Percentiles rank a stretch among this genome's conserved stretches.
Conservation (phyloP, 2,888 invertebrate species). For the Drosophila demipolita region DNA sequence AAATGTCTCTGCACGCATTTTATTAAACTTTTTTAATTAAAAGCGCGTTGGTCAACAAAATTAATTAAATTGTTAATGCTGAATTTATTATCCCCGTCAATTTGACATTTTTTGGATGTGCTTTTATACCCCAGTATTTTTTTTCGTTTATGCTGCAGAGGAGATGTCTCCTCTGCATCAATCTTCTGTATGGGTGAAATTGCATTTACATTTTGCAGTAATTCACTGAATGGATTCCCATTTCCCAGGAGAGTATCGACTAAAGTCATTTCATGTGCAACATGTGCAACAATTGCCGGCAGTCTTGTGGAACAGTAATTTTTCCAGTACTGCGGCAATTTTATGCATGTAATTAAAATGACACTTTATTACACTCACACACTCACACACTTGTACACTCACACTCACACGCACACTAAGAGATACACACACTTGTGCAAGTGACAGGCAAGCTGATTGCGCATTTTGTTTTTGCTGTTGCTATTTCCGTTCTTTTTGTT, state of each 20-base stretch:
- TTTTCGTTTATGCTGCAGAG: background rate
- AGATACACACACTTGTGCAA: slow-evolving; percentile 24
- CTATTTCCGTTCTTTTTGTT: slow-evolving; percentile 33
- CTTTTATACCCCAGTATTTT: background rate
- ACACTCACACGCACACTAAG: slow-evolving; percentile 1
- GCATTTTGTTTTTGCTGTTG: slow-evolving; percentile 44
- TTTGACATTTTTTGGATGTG: background rate
- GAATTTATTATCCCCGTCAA: background rate
- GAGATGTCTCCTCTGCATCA: background rate
- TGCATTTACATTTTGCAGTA: background rate
- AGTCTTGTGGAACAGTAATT: slow-evolving; percentile 18
- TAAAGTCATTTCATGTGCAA: slow-evolving; percentile 7
- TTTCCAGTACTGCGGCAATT: slow-evolving; percentile 54
- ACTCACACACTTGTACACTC: slow-evolving; percentile 17
- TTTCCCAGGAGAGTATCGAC: background rate
- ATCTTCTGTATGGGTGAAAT: background rate
- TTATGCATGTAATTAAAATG: slow-evolving; percentile 74
- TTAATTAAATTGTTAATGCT: background rate
- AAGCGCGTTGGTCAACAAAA: background rate
- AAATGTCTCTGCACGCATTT: background rate
- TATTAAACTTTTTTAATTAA: background rate
- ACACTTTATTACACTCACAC: slow-evolving; percentile 49
- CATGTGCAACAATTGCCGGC: slow-evolving; percentile 47
- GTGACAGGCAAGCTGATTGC: slow-evolving; percentile 58
- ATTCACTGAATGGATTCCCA: background rate